phyloP scores from a whole-genome alignment of 64 coral and sea anemone species.

The Trachythela sp. region DNA sequence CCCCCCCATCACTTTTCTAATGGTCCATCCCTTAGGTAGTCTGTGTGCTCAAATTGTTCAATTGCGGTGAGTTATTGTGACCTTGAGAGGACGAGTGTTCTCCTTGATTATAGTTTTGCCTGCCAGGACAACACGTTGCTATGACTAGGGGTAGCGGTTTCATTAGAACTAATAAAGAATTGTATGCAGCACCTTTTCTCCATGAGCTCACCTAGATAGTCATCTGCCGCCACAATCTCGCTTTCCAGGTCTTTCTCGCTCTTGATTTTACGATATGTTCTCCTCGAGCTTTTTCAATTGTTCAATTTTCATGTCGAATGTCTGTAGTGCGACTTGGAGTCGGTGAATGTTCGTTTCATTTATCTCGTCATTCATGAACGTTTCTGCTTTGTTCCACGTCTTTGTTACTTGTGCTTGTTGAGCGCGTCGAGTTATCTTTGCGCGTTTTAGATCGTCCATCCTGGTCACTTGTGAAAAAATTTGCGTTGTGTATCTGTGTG shows the following conservation, averaged over 20 bases:
- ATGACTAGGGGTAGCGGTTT: too few relatives aligned
- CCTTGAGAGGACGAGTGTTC: too few relatives aligned
- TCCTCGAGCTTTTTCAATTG: neutral
- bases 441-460: slow-evolving; percentile 16
- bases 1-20: too few relatives aligned
- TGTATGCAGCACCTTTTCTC: neutral
- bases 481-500: too few relatives aligned
- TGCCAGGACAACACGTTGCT: too few relatives aligned
- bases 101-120: too few relatives aligned
- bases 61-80: too few relatives aligned
- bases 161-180: too few relatives aligned
- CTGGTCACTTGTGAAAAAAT: too few relatives aligned
- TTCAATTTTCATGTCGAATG: neutral
- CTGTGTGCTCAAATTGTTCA: too few relatives aligned
- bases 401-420: slow-evolving; percentile 5
- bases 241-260: neutral
- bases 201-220: neutral
- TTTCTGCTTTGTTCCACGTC: slow-evolving; percentile 11
- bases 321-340: neutral
- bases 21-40: too few relatives aligned
- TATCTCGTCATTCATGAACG: neutral
- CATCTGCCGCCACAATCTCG: neutral
- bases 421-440: neutral
- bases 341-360: neutral
- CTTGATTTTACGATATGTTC: neutral